Evolutionary conservation across 2,797 vertebrate species (phyloP), one percentile per base, ranked within the genome.

Genomic region (Muraenolepis orangiensis): DNA sequence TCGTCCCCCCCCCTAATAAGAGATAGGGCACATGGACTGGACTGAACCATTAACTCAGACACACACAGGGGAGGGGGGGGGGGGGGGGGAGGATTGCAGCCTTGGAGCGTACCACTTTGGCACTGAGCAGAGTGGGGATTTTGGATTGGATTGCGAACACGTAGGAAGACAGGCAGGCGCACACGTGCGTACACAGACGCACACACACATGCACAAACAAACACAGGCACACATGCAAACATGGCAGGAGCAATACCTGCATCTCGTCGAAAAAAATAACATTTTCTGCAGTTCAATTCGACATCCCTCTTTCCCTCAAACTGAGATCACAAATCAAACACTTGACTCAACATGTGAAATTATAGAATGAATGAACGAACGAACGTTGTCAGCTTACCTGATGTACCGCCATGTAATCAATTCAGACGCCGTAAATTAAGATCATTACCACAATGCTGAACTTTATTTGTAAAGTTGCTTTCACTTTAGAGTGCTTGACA

Each of bases 21-120:
- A 84, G 80, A 74, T 78, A 82, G 74, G 79, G 81, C 81, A 87
- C 82, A 78, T 68, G 66, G 82, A 83, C 74, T 82, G 26, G 86
- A 84, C 82, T 79, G 76, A 83, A 86, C 84, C 87, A 87, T 84
- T 90, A 77, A 74, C 77, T 85, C 67, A 42, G 61, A 72, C 79
- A 76, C 82, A 70, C 69, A 66, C 73, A 83, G 81, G 40, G 40
- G 32, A 34, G 32, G 32, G 32, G 32, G 32, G 32, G 8, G 32
- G 32, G 32, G 8, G 42, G 4, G 4, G 12, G 42, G 18, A 28
- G 70, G 28, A 66, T n/a, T n/a, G 10, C 8, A 5, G 57, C 20
- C 57, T 64, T 26, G 57, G 57, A 64, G 57, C 23, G n/a, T 64
- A 64, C 57, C 57, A 64, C 57, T 64, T 4, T 23, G 38, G 32